A percentile compares a stretch with the other conserved stretches of the same genome.
phyloP scores from a whole-genome alignment of 2,113 vertebrate genomes.

The Theropithecus gelada region DNA sequence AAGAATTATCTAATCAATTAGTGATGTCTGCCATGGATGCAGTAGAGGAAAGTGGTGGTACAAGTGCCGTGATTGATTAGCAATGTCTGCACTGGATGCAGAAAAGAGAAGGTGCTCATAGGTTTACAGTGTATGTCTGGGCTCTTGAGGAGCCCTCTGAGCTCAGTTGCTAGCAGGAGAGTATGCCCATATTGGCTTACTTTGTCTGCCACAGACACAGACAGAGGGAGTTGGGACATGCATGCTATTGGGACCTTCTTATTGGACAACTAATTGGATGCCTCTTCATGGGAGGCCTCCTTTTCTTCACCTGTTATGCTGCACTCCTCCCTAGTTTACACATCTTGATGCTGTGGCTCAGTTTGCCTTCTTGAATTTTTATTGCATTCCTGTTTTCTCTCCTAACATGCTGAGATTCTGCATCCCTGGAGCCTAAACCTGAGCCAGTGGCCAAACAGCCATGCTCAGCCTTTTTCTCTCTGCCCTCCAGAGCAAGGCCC shows the following conservation, averaged over 20 bases:
- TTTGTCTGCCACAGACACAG: not conserved
- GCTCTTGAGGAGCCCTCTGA: not conserved
- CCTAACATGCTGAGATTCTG: not conserved
- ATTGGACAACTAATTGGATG: not conserved
- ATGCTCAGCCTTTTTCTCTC: not conserved
- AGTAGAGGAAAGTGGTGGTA: not conserved
- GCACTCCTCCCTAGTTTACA: not conserved
- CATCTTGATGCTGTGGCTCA: not conserved
- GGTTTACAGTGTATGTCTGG: not conserved
- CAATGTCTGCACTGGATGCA: not conserved
- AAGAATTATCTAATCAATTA: not conserved
- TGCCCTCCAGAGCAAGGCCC: not conserved
- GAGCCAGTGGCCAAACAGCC: not conserved
- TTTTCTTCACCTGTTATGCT: not conserved
- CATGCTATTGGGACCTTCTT: no score
- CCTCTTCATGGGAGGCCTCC: not conserved
- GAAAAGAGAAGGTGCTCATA: not conserved
- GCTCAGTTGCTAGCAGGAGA: not conserved
- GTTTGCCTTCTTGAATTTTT: not conserved
- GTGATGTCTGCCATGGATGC: not conserved
- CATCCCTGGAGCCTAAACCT: not conserved
- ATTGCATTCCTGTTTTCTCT: not conserved
- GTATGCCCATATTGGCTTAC: not conserved
- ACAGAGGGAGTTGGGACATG: not conserved
- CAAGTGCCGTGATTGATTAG: not conserved